Evolutionary conservation across 2,113 vertebrate genomes (phyloP).

Genomic region (Labrus mixtus): DNA sequence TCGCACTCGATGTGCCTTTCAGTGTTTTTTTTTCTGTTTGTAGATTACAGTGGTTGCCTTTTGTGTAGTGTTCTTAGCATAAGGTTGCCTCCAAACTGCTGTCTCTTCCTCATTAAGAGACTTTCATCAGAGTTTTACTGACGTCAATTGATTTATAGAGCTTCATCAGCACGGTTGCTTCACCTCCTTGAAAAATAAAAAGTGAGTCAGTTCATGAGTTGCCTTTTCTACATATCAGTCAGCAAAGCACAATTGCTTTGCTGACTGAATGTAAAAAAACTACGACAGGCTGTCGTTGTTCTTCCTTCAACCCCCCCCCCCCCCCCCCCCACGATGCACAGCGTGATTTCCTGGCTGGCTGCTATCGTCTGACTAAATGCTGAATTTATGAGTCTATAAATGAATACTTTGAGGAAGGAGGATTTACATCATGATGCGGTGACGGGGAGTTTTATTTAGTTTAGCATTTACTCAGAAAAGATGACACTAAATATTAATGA

Average conservation of each 20-base stretch:
- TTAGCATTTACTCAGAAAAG: constrained; percentile 55
- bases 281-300: constrained; percentile 58
- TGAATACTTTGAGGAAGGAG: constrained; percentile 60
- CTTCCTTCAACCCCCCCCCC: constrained; percentile 30
- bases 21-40: too few relatives aligned
- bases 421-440: constrained; percentile 67
- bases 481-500: constrained; percentile 70
- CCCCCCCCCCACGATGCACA: constrained; percentile 48
- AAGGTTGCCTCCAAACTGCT: not conserved
- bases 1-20: not conserved
- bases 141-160: constrained; percentile 26
- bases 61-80: not conserved
- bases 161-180: not conserved
- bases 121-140: constrained; percentile 17
- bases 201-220: constrained; percentile 13
- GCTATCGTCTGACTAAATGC: constrained; percentile 68
- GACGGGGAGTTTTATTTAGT: constrained; percentile 69
- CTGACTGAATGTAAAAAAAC: too few relatives aligned
- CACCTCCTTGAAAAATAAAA: constrained; percentile 24
- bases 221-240: constrained; percentile 47
- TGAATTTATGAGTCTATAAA: constrained; percentile 71
- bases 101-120: constrained; percentile 4
- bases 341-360: constrained; percentile 59
- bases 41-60: too few relatives aligned
- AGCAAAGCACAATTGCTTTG: constrained; percentile 67